phyloP scores from a whole-genome alignment of 2,888 invertebrate genomes.

The Melanargia galathea region DNA sequence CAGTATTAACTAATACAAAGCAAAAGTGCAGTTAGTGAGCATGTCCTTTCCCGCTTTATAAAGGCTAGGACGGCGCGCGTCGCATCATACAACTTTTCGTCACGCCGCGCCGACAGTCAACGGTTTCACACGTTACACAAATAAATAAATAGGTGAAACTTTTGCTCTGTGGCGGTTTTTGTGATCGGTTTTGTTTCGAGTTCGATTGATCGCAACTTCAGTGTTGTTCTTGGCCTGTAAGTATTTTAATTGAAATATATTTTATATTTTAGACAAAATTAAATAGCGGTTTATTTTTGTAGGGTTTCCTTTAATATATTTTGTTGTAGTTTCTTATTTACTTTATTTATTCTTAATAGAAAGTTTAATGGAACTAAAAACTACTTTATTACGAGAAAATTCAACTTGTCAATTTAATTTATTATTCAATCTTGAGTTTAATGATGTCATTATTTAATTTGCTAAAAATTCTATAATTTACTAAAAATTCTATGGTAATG shows the following conservation, averaged over 20 bases:
- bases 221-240: conserved; percentile 19
- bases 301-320: not conserved
- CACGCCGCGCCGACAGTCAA: conserved; percentile 15
- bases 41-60: conserved; percentile 53
- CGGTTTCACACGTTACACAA: conserved; percentile 2
- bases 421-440: not conserved
- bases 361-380: not conserved
- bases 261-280: not conserved
- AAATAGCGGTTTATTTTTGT: not conserved
- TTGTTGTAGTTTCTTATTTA: not conserved
- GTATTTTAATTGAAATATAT: conserved; percentile 7
- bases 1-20: conserved; percentile 16
- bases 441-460: not conserved
- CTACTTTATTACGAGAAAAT: not conserved
- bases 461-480: not conserved
- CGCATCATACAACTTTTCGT: conserved; percentile 51
- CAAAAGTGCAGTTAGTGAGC: conserved; percentile 27
- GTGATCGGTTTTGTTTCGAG: not conserved
- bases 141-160: conserved; percentile 17
- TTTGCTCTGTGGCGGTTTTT: not conserved
- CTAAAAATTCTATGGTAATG: no score
- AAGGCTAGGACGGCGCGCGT: conserved; percentile 57
- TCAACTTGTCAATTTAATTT: not conserved
- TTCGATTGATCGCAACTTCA: conserved; percentile 3
- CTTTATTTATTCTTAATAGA: not conserved